Base-by-base conservation (phyloP, 1,140 invertebrate genomes). In the Spodoptera frugiperda region DNA sequence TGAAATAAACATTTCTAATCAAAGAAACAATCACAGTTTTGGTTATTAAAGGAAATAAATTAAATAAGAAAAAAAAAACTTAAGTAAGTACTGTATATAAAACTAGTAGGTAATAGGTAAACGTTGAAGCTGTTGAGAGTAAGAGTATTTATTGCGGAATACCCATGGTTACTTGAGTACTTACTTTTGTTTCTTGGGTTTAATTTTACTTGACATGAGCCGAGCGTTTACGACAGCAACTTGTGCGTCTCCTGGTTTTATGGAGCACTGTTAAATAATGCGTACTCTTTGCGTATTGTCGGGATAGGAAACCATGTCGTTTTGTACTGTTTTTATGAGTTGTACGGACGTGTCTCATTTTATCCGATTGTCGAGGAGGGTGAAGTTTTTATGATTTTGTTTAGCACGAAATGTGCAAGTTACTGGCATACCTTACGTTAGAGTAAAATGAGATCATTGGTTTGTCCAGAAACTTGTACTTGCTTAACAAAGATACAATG, bases 221-320 rank as follows among this genome's bases (percentile, higher is more conserved):
- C 71, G 74, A 65, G 76, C 81, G 80, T 83, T 87, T 86, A 87
- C 80, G 83, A 83, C 72, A 39, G 70, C 74, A 78, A 53, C 67
- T 79, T 76, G 81, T 83, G 70, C 67, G 76, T 77, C 53, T 57
- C 61, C 76, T 78, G 83, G 81, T 87, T 88, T 87, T 89, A 89
- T 86, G 84, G 77, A 61, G 72, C 68, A 81, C 83, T 79, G 82
- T 88, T 91, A 85, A 90, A 89, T 88, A 89, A 88, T 89, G 83
- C 82, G 82, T 77, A 84, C 68, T 83, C 81, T 84, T 79, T 80
- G 80, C 82, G 84, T 85, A 84, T 82, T 82, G 77, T 81, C 74
- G 72, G 86, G 79, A 82, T 82, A 81, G 80, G 78, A 78, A 78
- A 80, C 73, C 74, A 76, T 78, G 55, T 68, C 74, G 82, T 86